phyloP scores from a whole-genome alignment of 2,797 vertebrate species.

The Channa striata region DNA sequence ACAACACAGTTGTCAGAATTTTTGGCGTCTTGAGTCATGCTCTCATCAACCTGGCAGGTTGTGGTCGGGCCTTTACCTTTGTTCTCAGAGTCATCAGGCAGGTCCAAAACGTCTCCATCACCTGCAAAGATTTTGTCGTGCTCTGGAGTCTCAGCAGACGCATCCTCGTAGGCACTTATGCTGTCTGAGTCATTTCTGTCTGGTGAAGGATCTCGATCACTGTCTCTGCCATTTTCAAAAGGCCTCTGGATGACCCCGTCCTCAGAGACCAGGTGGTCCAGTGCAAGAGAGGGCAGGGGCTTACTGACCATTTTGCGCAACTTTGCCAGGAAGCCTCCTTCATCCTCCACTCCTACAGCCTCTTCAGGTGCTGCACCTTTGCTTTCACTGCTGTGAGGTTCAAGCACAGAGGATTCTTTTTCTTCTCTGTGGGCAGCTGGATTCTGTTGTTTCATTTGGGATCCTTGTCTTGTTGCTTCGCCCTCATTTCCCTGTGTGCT shows the following conservation, averaged over 20 bases:
- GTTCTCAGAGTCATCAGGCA: conserved; percentile 50
- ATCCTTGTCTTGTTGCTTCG: background rate
- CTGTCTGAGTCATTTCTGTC: conserved; percentile 76
- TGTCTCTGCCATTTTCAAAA: conserved; percentile 10
- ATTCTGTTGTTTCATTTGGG: conserved; percentile 19
- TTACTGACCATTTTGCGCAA: conserved; percentile 52
- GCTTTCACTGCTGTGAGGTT: conserved; percentile 24
- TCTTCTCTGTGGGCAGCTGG: conserved; percentile 13
- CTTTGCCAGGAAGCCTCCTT: conserved; percentile 31
- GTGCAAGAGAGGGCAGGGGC: conserved; percentile 61
- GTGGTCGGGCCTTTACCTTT: conserved; percentile 1
- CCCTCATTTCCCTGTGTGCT: conserved; percentile 15
- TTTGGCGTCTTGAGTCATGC: conserved; percentile 26
- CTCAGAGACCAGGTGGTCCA: conserved; percentile 19
- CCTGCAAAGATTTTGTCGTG: conserved; percentile 60
- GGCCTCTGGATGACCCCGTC: conserved; percentile 70
- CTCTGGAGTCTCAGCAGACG: conserved; percentile 73
- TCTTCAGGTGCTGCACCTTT: conserved; percentile 2
- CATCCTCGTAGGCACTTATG: conserved; percentile 79
- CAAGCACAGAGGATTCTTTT: background rate
- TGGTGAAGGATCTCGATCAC: conserved; percentile 43
- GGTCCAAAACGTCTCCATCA: conserved; percentile 44
- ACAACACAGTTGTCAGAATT: conserved; percentile 68
- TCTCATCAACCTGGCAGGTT: background rate
- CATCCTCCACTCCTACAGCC: conserved; percentile 1